A percentile compares a stretch with the other conserved stretches of the same genome.
phyloP scores from a whole-genome alignment of 2,888 invertebrate genomes.

The Dryococelus australis region DNA sequence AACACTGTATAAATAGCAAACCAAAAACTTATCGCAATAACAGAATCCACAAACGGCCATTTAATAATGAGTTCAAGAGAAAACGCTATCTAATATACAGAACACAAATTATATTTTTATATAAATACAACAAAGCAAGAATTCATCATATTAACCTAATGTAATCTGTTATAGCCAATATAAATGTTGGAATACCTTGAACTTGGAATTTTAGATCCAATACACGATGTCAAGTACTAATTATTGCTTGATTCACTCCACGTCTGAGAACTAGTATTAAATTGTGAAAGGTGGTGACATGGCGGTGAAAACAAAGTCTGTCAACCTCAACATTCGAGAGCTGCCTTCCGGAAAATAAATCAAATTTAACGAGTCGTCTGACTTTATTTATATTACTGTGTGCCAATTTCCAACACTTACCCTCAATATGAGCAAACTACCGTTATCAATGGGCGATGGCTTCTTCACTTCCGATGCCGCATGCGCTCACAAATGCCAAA shows the following conservation, averaged over 20 bases:
- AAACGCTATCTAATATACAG: no score
- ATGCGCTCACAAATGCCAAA: constrained; percentile 42
- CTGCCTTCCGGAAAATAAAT: not conserved
- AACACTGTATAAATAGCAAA: no score
- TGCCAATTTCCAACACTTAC: constrained; percentile 45
- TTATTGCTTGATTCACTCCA: not conserved
- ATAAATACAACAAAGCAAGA: no score
- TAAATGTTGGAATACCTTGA: not conserved
- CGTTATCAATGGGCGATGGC: constrained; percentile 46
- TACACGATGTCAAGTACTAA: constrained; percentile 23
- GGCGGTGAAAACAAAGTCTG: not conserved
- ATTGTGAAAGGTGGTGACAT: not conserved
- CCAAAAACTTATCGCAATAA: no score
- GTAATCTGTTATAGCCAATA: no score
- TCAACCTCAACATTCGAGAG: not conserved
- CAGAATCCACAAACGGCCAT: no score
- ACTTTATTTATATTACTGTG: constrained; percentile 23
- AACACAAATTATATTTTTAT: no score
- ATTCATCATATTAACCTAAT: no score
- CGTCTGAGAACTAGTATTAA: not conserved
- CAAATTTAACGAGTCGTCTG: not conserved
- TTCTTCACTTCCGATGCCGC: constrained; percentile 48
- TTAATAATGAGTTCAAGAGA: no score
- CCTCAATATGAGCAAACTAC: constrained; percentile 43
- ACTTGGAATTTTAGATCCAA: not conserved